These are phyloP conservation scores for Troglohyphantes excavatus DNA, from an alignment of 2,888 invertebrate species.

Conservation along the genomic window DNA sequence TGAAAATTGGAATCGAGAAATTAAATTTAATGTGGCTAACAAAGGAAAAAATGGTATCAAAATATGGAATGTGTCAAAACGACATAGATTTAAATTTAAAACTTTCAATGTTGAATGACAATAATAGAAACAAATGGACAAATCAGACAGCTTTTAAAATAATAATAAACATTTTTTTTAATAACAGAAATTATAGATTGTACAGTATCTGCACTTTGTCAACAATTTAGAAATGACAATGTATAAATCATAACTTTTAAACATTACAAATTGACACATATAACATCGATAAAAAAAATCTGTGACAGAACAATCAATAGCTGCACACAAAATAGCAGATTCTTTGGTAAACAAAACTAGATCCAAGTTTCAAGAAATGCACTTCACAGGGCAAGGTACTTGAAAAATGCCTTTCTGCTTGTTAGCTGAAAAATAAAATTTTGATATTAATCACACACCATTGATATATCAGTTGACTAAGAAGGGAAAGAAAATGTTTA, in stretches of 20 bases:
- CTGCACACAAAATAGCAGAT: background rate
- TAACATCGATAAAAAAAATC: background rate
- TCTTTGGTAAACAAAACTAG: background rate
- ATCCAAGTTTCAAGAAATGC: conserved; percentile 32
- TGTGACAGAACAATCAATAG: background rate
- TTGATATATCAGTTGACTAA: background rate
- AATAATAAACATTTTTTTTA: no score
- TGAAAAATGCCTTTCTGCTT: conserved; percentile 61
- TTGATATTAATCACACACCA: no score
- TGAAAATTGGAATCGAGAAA: no score
- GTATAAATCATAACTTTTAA: background rate
- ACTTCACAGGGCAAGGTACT: conserved; percentile 51
- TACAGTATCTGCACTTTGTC: background rate
- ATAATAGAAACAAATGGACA: no score
- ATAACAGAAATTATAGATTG: no score
- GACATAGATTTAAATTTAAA: no score
- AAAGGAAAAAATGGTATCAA: no score
- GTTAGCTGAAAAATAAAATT: background rate
- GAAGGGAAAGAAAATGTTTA: no score
- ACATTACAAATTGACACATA: background rate
- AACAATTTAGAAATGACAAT: background rate
- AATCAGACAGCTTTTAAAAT: no score
- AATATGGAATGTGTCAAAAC: no score
- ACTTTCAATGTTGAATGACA: no score
- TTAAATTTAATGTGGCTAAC: no score